These are phyloP conservation scores for Lordiphosa collinella DNA, from an alignment of 1,140 invertebrate genomes.

Conservation along the genomic window DNA sequence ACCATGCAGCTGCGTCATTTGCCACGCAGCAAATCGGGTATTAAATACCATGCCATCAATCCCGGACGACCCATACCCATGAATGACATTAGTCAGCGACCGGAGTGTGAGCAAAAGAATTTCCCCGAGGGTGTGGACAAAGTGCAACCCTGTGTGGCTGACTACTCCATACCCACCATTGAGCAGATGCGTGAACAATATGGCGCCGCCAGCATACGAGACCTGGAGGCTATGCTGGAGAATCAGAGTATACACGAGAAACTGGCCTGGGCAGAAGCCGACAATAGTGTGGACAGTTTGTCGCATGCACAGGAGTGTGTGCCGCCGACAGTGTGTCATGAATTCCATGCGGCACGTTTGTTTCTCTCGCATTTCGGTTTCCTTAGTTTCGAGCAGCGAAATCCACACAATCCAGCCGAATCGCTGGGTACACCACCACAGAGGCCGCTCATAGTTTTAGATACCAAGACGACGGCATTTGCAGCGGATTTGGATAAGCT, in stretches of 20 bases:
- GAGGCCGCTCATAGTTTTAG: conserved; percentile 86
- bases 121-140: conserved; percentile 92
- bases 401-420: conserved; percentile 79
- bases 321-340: conserved; percentile 90
- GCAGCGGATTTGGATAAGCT: conserved; percentile 87
- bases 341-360: conserved; percentile 95
- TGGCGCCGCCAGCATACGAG: conserved; percentile 81
- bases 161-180: conserved; percentile 86
- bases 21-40: conserved; percentile 88
- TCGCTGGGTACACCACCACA: conserved; percentile 80
- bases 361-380: conserved; percentile 97
- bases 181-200: conserved; percentile 83
- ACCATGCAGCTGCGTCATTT: conserved; percentile 92
- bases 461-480: conserved; percentile 87
- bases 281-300: conserved; percentile 72
- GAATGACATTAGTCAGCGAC: conserved; percentile 83
- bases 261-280: conserved; percentile 76
- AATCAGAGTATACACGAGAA: conserved; percentile 80
- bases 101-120: conserved; percentile 86
- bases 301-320: conserved; percentile 85
- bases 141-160: conserved; percentile 88
- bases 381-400: conserved; percentile 87
- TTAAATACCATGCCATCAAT: conserved; percentile 85
- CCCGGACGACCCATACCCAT: conserved; percentile 89
- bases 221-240: conserved; percentile 81